Evolutionary conservation across 2,888 invertebrate genomes (phyloP), one percentile per base, ranked within the genome.

Genomic region (Eristalis arbustorum): DNA sequence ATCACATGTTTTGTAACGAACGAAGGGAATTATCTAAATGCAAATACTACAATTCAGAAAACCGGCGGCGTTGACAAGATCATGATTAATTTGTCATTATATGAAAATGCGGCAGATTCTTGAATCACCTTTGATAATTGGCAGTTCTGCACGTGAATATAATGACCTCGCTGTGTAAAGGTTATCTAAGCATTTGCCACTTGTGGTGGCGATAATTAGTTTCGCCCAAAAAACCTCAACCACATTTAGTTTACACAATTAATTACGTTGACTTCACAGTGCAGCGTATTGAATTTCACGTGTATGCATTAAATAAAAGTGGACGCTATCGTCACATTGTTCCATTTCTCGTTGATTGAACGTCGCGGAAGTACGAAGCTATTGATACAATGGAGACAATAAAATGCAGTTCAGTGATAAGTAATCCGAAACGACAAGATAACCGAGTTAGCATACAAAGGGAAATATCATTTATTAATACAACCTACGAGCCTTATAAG

Each of bases 391-490:
- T 84, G 84, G 72, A 84, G 68, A 81, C 76, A 61, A 76, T 84
- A 6, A 80, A 76, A 40, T 76, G 81, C 66, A 84, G 81, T 63
- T 81, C 84, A 11, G 84, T 84, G 49, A 81, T 81, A 22, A 81
- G 61, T 13, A 81, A 73, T 69, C 49, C 81, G 13, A 81, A 57
- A 28, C 81, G 49, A 3, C 22, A 68, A 1, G 81, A 84, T 5
- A 71, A 81, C 63, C 80, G 67, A 0, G 25, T 81, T 2, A 81
- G 72, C n/a, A 76, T 84, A 14, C 84, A 84, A 31, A 40, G 81
- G 11, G 81, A 84, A 25, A 73, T 84, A 28, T 84, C 84, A 6
- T 84, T 84, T n/a, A 73, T 81, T 37, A 84, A 76, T 37, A 80
- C 76, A 23, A 76, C 62, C 6, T 84, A 84, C 34, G 84, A 84